These are phyloP conservation scores for Sebastes schlegelii DNA, from an alignment of 2,113 vertebrate species.

Conservation along the genomic window DNA sequence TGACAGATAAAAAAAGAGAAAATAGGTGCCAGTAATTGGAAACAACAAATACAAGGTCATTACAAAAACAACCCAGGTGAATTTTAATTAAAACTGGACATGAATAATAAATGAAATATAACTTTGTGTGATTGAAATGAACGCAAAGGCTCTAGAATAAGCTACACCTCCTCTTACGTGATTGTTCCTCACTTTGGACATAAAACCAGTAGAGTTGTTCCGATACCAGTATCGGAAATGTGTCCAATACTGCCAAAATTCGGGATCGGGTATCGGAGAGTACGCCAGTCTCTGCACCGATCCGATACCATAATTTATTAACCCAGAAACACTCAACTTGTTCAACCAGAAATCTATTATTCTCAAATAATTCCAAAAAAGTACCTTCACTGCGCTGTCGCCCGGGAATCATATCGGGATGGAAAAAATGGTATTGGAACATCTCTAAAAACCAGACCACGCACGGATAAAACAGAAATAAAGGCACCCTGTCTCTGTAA, in stretches of 20 bases:
- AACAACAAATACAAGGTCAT: constrained; percentile 4
- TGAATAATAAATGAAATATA: constrained; percentile 57
- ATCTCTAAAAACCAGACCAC: not conserved
- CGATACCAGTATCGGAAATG: too few species aligned
- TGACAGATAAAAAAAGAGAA: not conserved
- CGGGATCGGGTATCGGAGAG: too few species aligned
- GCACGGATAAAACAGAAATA: not conserved
- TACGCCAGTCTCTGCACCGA: too few species aligned
- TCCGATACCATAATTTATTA: too few species aligned
- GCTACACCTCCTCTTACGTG: not conserved
- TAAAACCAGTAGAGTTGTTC: not conserved
- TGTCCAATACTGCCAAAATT: too few species aligned
- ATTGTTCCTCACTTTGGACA: not conserved
- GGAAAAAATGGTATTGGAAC: too few species aligned
- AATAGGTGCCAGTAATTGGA: not conserved
- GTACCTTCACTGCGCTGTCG: too few species aligned
- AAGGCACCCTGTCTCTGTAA: not conserved
- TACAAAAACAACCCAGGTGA: constrained; percentile 34
- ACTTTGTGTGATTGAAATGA: constrained; percentile 32
- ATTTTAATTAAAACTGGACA: constrained; percentile 55
- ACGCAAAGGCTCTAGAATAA: constrained; percentile 11
- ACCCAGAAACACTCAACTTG: too few species aligned
- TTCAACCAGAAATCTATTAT: too few species aligned
- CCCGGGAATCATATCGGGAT: too few species aligned
- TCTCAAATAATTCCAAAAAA: too few species aligned